Percentiles rank a stretch among this genome's conserved stretches.
These are phyloP conservation scores for Carapus acus DNA, from an alignment of 2,797 vertebrate species.

Conservation along the genomic window DNA sequence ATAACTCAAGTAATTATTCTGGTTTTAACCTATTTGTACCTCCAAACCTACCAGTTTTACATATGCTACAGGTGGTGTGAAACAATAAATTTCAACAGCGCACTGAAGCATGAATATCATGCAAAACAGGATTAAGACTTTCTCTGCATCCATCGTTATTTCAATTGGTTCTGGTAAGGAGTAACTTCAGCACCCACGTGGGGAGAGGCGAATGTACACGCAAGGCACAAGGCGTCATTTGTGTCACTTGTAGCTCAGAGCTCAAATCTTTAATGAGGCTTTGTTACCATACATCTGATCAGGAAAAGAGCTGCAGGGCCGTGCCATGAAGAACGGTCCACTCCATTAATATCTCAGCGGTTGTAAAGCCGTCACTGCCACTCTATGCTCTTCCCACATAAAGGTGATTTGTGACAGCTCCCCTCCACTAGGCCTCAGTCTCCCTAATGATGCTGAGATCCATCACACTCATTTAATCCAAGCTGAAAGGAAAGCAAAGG, in stretches of 20 bases:
- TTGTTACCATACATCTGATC: constrained; percentile 55
- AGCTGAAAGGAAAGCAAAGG: constrained; percentile 66
- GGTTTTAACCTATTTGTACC: not conserved
- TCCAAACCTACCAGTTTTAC: no score
- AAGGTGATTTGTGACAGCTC: constrained; percentile 69
- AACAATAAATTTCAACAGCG: no score
- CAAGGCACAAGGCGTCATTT: constrained; percentile 20
- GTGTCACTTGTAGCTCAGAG: constrained; percentile 32
- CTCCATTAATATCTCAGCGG: constrained; percentile 65
- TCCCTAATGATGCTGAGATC: constrained; percentile 64
- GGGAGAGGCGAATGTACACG: constrained; percentile 13
- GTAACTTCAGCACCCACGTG: constrained; percentile 5
- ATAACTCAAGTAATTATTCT: no score
- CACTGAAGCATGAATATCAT: no score
- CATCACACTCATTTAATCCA: constrained; percentile 69
- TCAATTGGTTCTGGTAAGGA: constrained; percentile 28
- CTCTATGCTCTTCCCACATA: constrained; percentile 61
- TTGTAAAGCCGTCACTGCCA: constrained; percentile 69
- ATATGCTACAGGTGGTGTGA: no score
- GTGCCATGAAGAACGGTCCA: constrained; percentile 54
- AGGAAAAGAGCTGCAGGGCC: constrained; percentile 42
- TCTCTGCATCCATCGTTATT: no score
- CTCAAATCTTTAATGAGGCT: constrained; percentile 45
- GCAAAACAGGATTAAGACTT: no score
- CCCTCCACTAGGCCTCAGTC: constrained; percentile 55